Evolutionary conservation across 2,797 vertebrate genomes (phyloP), one percentile per base, ranked within the genome.

Genomic region (Apodemus agrarius): DNA sequence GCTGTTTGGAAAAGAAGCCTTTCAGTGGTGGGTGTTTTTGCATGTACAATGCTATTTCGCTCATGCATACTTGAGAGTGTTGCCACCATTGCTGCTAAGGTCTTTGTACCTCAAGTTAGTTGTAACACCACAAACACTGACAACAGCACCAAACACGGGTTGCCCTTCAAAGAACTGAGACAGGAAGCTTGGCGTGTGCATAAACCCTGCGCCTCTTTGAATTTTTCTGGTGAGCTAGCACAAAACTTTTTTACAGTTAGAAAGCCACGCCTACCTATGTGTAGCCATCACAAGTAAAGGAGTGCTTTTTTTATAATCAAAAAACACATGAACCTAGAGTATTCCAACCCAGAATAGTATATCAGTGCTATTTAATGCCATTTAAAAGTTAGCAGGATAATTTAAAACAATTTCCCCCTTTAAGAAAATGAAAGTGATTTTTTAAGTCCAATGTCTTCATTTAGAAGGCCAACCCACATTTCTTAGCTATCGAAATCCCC

Each of bases 341-440:
- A 93, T 4, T 75, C 61, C 74, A 79, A 59, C 8, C n/a, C n/a
- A n/a, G n/a, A 95, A 63, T 21, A 86, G 26, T 69, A 54, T 43
- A 67, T 88, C 88, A 65, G 31, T 54, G 91, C 37, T 78, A 52
- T 69, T 21, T 34, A n/a, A 89, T 7, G 19, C 29, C 37, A 83
- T 49, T 83, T 80, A 82, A 52, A 93, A 83, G 5, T 74, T 46
- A 74, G 0, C 52, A 6, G 31, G 86, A 74, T 4, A 31, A 82
- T 82, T 94, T 59, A 96, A 65, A 88, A 54, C 29, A 90, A 43
- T 65, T 75, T 90, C 57, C 67, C 49, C 57, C 54, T 92, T 78
- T 86, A 80, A 91, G 86, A 96, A 89, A 94, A 74, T 37, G 31
- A 76, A 90, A 94, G 65, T 80, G 49, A 52, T 61, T 89, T 88